phyloP scores from a whole-genome alignment of 1,140 invertebrate species.

The Holcopasites calliopsidis region DNA sequence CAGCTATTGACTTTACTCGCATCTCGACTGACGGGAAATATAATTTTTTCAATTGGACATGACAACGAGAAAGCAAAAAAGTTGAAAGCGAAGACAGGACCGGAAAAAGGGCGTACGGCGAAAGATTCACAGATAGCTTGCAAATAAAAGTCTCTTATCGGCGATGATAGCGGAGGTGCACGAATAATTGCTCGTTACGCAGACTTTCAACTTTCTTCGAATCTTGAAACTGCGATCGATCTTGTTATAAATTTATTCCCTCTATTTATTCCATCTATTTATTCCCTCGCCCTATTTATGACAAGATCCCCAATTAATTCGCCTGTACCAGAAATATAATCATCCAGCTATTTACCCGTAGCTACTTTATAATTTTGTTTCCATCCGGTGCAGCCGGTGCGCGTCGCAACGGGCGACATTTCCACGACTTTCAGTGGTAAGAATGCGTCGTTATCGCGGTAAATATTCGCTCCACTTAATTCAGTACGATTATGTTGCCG shows the following conservation, averaged over 20 bases:
- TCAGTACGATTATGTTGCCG: constrained; percentile 43
- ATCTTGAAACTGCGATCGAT: background rate
- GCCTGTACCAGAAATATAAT: background rate
- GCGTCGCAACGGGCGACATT: background rate
- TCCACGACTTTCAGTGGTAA: constrained; percentile 15
- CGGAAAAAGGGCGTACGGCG: background rate
- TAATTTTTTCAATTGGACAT: constrained; percentile 39
- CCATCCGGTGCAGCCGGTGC: background rate
- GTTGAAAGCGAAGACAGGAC: constrained; percentile 10
- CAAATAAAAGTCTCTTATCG: background rate
- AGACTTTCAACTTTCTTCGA: background rate
- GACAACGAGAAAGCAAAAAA: constrained; percentile 35
- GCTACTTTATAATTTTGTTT: constrained; percentile 1
- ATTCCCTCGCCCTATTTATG: background rate
- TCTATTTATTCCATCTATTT: background rate
- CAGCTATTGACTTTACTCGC: constrained; percentile 33
- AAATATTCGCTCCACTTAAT: constrained; percentile 44
- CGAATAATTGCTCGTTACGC: background rate
- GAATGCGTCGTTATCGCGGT: background rate
- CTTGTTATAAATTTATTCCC: too few species aligned
- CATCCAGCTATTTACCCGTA: background rate
- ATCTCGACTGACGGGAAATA: constrained; percentile 25
- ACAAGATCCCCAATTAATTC: background rate
- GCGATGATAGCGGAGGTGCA: background rate
- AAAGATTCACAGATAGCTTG: background rate